Evolutionary conservation across 2,113 vertebrate species (phyloP).

Genomic region (Passerina amoena): DNA sequence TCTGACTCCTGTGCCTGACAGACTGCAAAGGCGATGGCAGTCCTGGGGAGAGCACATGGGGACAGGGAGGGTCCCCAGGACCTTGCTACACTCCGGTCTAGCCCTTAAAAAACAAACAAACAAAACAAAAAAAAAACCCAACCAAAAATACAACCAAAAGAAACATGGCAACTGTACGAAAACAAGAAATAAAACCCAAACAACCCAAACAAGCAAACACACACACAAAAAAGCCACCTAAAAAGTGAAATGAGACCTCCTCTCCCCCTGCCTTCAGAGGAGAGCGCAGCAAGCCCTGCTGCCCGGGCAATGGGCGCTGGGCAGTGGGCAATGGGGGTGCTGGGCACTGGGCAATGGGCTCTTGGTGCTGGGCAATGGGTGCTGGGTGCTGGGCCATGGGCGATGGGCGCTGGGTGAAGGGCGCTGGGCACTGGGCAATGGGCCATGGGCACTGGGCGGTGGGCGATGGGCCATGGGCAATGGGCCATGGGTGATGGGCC

Average conservation of each 20-base stretch:
- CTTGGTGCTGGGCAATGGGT: not conserved
- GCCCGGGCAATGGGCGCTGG: no score
- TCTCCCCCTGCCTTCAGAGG: not conserved
- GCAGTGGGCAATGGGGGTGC: no score
- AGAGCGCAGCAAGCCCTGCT: not conserved
- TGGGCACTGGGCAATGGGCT: no score
- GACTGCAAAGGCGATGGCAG: not conserved
- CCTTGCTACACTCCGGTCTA: accelerated
- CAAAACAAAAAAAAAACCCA: not conserved
- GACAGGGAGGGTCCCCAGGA: no score
- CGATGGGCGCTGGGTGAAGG: no score
- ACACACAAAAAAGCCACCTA: no score
- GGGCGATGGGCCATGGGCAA: no score
- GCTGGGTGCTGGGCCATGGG: no score
- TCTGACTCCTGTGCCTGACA: not conserved
- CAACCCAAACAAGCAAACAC: not conserved
- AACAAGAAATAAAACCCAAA: not conserved
- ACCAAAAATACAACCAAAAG: not conserved
- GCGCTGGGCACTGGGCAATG: accelerated
- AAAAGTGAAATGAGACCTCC: not conserved
- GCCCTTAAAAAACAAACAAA: not conserved
- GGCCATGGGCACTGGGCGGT: accelerated
- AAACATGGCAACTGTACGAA: not conserved
- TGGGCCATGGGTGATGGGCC: accelerated
- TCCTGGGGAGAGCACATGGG: accelerated